A percentile compares a stretch with the other conserved stretches of the same genome.
Conservation (phyloP, 92 coral and sea anemone species). For the Porites divaricata region DNA sequence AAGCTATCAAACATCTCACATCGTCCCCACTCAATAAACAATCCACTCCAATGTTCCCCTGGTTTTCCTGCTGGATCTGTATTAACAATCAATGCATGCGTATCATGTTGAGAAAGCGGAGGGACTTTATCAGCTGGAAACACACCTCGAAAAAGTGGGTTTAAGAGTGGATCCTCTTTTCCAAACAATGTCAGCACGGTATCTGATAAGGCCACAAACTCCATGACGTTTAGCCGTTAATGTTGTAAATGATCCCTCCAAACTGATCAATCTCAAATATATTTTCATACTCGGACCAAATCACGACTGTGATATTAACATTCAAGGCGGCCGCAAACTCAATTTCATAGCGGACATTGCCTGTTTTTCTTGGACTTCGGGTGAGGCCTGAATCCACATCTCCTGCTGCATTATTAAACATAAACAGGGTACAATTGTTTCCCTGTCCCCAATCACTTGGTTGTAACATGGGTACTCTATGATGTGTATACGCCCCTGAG, state of each 20-base stretch:
- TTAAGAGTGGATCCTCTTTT: background rate
- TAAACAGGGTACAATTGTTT: conserved; percentile 24
- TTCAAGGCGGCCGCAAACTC: too few species aligned
- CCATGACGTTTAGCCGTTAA: background rate
- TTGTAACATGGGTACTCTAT: background rate
- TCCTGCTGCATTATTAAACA: conserved; percentile 35
- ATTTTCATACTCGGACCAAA: too few species aligned
- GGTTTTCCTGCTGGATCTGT: background rate
- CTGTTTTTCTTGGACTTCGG: too few species aligned
- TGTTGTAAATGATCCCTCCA: conserved; percentile 21
- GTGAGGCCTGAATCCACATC: conserved; percentile 20
- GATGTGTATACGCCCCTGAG: conserved; percentile 5
- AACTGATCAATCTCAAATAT: background rate
- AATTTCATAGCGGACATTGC: background rate
- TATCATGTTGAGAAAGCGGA: background rate
- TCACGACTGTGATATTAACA: too few species aligned
- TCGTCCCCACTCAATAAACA: background rate
- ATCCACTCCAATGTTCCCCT: background rate
- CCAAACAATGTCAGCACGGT: background rate
- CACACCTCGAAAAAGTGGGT: background rate
- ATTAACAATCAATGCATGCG: background rate
- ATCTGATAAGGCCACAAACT: background rate
- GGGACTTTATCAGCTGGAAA: background rate
- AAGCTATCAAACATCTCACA: conserved; percentile 13
- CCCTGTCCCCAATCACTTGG: conserved; percentile 33